Evolutionary conservation across 2,113 vertebrate genomes (phyloP).

Genomic region (Pseudorectes ferrugineus): DNA sequence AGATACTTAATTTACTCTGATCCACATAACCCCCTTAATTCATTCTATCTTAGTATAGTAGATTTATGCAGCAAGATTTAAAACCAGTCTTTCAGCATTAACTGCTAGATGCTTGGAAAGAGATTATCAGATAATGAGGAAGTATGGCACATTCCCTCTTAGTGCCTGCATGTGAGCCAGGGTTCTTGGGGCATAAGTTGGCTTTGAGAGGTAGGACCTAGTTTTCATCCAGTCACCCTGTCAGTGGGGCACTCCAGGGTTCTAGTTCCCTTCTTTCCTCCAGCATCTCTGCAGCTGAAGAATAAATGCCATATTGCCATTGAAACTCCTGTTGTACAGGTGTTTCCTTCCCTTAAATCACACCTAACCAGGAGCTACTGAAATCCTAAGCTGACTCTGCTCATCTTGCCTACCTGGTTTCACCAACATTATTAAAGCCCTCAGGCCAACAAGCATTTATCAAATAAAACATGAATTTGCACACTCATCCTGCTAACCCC

Average conservation of each 20-base stretch:
- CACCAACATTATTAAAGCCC: background rate
- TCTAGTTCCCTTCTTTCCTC: background rate
- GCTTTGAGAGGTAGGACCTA: background rate
- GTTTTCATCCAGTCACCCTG: background rate
- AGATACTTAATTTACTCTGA: background rate
- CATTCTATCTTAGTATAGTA: background rate
- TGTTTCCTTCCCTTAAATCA: background rate
- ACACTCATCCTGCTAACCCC: background rate
- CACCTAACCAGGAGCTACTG: background rate
- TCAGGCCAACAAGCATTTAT: background rate
- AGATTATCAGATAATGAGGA: background rate
- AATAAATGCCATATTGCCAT: background rate
- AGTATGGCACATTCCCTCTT: background rate
- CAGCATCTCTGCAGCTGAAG: background rate
- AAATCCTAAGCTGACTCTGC: background rate
- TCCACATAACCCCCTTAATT: background rate
- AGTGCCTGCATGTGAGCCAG: background rate
- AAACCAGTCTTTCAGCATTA: background rate
- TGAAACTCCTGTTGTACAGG: background rate
- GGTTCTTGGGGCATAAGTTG: background rate
- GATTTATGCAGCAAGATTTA: background rate
- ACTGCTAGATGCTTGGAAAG: background rate
- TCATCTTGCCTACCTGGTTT: background rate
- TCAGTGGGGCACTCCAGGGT: background rate
- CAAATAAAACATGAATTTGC: background rate